Evolutionary conservation across 2,797 vertebrate species (phyloP), one percentile per base, ranked within the genome.

Genomic region (Tamandua tetradactyla): DNA sequence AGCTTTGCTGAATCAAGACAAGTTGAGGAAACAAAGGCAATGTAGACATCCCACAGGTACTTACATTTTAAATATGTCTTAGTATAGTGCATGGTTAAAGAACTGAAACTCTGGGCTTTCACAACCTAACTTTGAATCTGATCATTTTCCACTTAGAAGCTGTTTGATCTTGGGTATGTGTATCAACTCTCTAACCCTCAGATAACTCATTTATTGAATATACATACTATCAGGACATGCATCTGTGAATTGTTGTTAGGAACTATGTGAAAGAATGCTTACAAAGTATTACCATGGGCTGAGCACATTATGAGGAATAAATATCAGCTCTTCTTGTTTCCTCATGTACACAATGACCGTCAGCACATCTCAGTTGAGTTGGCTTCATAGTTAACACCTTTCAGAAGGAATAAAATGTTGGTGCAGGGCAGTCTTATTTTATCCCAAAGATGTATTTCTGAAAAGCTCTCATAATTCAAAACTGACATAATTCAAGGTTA

Each of bases 11-110:
- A 92, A 78, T 94, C 94, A 92, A 95, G 75, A 83, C 66, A 25
- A 92, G 95, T 82, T 94, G 90, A 84, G 61, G 92, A 97, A 96
- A 87, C 62, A 89, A 95, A n/a, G 96, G 78, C 66, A 82, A 12
- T 13, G 17, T 32, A 64, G 82, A 72, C 23, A 78, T 59, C 27
- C 61, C 7, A n/a, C 57, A 71, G 83, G 86, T 89, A 22, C 37
- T 78, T 62, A 9, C 0, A 5, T 86, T 89, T 82, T 88, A 69
- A 74, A 57, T 93, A 52, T 22, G 18, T 40, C 64, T 80, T 88
- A 25, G 57, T 72, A 2, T 23, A 44, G 14, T 47, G n/a, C 30
- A 22, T 76, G 47, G 35, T 55, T 64, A 76, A 61, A n/a, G 87
- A 93, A 59, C 11, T 5, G 64, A 49, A 20, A 3, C 57, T 78